phyloP scores from a whole-genome alignment of 2,888 invertebrate genomes.

The Ophraella communa region DNA sequence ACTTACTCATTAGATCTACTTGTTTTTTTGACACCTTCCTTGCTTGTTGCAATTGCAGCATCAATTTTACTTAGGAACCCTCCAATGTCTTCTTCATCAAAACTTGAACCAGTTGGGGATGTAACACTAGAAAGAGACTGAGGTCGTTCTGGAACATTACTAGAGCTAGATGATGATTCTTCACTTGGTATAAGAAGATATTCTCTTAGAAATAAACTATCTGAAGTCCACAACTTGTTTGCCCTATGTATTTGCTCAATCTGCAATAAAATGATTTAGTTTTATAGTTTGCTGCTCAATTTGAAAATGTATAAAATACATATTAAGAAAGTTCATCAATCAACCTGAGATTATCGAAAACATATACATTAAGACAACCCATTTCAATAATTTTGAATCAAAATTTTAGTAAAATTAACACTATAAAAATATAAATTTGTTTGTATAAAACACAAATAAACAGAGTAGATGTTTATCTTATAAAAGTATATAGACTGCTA shows the following conservation, averaged over 20 bases:
- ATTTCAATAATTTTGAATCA: too few relatives aligned
- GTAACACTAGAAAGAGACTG: conserved; percentile 39
- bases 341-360: too few relatives aligned
- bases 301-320: too few relatives aligned
- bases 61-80: conserved; percentile 85
- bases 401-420: too few relatives aligned
- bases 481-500: too few relatives aligned
- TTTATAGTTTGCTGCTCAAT: too few relatives aligned
- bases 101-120: conserved; percentile 39
- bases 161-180: conserved; percentile 57
- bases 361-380: too few relatives aligned
- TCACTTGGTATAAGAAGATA: conserved; percentile 84
- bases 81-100: conserved; percentile 73
- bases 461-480: too few relatives aligned
- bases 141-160: conserved; percentile 59
- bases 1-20: conserved; percentile 86
- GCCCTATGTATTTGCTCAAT: conserved; percentile 92
- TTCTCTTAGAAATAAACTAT: conserved; percentile 91
- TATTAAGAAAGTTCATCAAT: too few relatives aligned
- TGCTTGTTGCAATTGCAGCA: conserved; percentile 82
- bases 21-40: conserved; percentile 81
- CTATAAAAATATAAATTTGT: too few relatives aligned
- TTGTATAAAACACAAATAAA: too few relatives aligned
- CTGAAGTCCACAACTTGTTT: conserved; percentile 90
- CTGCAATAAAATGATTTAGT: conserved; percentile 66